Evolutionary conservation across 1,140 invertebrate genomes (phyloP).

Genomic region (Druon quercuslanigerum): DNA sequence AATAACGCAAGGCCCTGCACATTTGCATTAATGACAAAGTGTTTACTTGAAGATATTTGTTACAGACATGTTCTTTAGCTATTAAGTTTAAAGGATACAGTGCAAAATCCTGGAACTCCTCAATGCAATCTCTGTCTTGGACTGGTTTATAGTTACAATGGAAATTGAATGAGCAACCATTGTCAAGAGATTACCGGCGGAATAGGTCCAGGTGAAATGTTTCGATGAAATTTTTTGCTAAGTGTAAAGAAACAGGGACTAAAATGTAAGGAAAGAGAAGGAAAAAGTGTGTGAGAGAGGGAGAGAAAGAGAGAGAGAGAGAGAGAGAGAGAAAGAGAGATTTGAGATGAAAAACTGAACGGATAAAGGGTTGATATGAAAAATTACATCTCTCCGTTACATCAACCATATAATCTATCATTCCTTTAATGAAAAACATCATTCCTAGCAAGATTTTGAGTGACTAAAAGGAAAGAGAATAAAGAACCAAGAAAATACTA

Average conservation of each 20-base stretch:
- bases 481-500: neutral
- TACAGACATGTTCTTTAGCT: too few species aligned
- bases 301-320: constrained; percentile 3
- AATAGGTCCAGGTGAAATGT: neutral
- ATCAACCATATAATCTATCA: constrained; percentile 27
- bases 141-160: neutral
- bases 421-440: constrained; percentile 25
- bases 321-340: constrained; percentile 14
- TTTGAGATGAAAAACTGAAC: neutral
- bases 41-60: too few species aligned
- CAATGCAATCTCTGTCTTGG: too few species aligned
- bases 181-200: too few species aligned
- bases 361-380: constrained; percentile 15
- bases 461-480: neutral
- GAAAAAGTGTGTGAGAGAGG: neutral
- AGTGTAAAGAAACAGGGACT: neutral
- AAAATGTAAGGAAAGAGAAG: constrained; percentile 14
- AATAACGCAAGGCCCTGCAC: too few species aligned
- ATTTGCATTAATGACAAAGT: too few species aligned
- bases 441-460: constrained; percentile 29
- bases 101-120: too few species aligned
- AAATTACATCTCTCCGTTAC: constrained; percentile 23
- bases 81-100: too few species aligned
- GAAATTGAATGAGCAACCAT: neutral
- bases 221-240: constrained; percentile 2